Conservation (phyloP, 2,113 vertebrate species). For the Oncorhynchus tshawytscha region DNA sequence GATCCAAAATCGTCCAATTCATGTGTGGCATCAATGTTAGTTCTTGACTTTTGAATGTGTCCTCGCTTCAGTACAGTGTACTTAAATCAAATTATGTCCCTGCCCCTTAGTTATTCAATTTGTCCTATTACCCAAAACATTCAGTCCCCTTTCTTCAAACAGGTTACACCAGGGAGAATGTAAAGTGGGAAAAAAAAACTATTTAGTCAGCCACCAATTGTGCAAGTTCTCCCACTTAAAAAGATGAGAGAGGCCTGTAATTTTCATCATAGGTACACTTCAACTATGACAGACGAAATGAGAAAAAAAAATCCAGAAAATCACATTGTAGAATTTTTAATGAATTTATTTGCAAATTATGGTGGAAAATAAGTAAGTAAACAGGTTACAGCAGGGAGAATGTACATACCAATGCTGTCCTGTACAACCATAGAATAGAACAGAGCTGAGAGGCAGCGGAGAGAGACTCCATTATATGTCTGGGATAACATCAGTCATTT, state of each 20-base stretch:
- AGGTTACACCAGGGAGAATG: conserved; percentile 3
- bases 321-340: too few species aligned
- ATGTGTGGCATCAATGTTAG: background rate
- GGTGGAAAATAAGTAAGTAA: too few species aligned
- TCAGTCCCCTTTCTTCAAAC: background rate
- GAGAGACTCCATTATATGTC: conserved; percentile 13
- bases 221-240: too few species aligned
- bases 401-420: conserved; percentile 19
- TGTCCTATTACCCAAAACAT: background rate
- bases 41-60: background rate
- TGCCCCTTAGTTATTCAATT: background rate
- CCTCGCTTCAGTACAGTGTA: background rate
- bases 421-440: conserved; percentile 22
- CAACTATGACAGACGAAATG: too few species aligned
- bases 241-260: too few species aligned
- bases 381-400: background rate
- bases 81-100: background rate
- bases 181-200: background rate
- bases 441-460: conserved; percentile 2
- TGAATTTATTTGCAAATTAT: too few species aligned
- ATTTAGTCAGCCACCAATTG: too few species aligned
- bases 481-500: conserved; percentile 46
- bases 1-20: background rate
- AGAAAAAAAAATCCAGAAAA: too few species aligned
- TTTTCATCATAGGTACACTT: too few species aligned